Conservation (phyloP, 2,113 vertebrate species). For the Puffinus mauretanicus region DNA sequence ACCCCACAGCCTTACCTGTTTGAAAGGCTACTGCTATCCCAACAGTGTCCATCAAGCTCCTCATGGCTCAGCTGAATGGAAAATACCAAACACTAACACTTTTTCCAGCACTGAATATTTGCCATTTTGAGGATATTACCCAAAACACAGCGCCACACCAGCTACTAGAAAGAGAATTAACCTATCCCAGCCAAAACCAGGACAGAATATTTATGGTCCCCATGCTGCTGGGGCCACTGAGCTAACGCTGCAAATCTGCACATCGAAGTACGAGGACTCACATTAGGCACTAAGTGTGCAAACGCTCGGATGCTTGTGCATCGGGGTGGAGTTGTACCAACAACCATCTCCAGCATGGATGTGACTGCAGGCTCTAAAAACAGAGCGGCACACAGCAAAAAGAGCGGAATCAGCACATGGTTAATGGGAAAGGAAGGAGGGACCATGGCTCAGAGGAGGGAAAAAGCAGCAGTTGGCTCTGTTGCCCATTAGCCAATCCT, state of each 20-base stretch:
- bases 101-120: neutral
- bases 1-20: too few relatives aligned
- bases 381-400: neutral
- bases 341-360: neutral
- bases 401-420: neutral
- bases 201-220: neutral
- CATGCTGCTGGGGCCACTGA: neutral
- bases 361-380: fast-evolving
- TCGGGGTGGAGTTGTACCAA: neutral
- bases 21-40: neutral
- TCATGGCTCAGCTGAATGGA: neutral
- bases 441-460: neutral
- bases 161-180: too few relatives aligned
- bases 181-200: too few relatives aligned
- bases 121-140: neutral
- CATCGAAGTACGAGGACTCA: neutral
- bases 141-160: too few relatives aligned
- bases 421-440: neutral
- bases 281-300: neutral
- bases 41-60: fast-evolving
- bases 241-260: neutral
- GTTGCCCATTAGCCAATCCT: neutral
- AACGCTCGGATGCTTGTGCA: neutral
- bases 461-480: neutral
- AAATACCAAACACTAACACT: neutral